Evolutionary conservation across 2,888 invertebrate genomes (phyloP).

Genomic region (Nezara viridula): DNA sequence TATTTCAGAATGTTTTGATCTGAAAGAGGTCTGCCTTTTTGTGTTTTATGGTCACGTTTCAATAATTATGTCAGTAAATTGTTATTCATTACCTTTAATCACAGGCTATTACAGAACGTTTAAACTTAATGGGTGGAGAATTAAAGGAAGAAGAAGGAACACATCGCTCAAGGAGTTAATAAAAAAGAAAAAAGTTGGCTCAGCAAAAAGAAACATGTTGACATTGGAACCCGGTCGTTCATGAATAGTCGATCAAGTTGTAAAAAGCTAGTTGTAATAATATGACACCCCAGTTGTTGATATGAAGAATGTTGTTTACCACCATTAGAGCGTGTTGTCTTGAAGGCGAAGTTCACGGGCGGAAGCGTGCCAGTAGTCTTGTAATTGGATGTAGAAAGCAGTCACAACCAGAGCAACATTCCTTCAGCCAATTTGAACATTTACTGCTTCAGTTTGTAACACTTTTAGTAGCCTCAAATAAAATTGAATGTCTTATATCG

Average conservation of each 20-base stretch:
- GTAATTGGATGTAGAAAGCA: background rate
- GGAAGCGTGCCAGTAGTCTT: background rate
- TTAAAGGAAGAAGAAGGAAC: background rate
- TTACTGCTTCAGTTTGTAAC: background rate
- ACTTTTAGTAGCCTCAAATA: background rate
- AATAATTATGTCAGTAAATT: background rate
- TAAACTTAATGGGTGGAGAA: background rate
- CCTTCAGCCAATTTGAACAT: background rate
- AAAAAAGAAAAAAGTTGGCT: background rate
- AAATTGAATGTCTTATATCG: too few relatives aligned
- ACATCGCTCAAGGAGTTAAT: background rate
- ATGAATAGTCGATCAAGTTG: constrained; percentile 39
- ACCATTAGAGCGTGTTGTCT: background rate
- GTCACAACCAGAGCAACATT: background rate
- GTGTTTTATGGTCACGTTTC: background rate
- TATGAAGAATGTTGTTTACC: constrained; percentile 30
- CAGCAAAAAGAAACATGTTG: background rate
- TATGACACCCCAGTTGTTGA: constrained; percentile 24
- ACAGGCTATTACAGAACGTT: background rate
- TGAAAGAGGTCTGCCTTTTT: background rate
- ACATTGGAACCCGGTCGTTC: constrained; percentile 15
- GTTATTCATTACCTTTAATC: background rate
- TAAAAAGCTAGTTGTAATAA: background rate
- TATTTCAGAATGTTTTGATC: too few relatives aligned
- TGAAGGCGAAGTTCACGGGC: constrained; percentile 2